Evolutionary conservation across 1,140 invertebrate genomes (phyloP), one percentile per base, ranked within the genome.

Genomic region (Nephotettix cincticeps): DNA sequence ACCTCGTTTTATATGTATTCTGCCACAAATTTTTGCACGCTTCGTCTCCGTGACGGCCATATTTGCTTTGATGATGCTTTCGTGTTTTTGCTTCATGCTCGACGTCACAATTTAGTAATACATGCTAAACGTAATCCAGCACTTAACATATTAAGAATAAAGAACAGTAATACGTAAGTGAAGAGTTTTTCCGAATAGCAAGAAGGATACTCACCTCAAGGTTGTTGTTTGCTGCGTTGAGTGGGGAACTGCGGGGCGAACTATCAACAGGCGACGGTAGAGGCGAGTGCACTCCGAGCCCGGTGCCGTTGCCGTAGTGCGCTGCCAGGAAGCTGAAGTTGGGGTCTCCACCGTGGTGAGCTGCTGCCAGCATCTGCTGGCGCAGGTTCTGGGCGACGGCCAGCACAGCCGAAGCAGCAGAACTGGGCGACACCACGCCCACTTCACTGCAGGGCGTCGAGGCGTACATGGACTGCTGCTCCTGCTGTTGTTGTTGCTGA

Each of bases 301-400:
- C 63, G 11, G 56, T 71, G 21, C 74, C 74, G 36, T 75, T 75
- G 23, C 71, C 72, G 30, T 71, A 73, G 58, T 75, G 74, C 0
- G 72, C 72, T 3, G 71, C 69, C 9, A 72, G 58, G 29, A 72
- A 58, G 69, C 40, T 64, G 30, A 23, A 19, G 29, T 25, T 28
- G 6, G 68, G 13, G 29, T 56, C 54, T n/a, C 25, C 36, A 11
- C 45, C 32, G 43, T 85, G 85, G 45, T 85, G 86, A 29, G 86
- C 87, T 21, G 87, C 88, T 9, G 88, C 89, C 14, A 77, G 88
- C 88, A 91, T 90, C 78, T 90, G 89, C 74, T 91, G 89, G 61
- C 89, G 82, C 23, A 90, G 80, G 70, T 88, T 88, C 83, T 90
- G 87, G 32, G 88, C 88, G 71, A 91, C 90, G 40, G 89, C 89